Evolutionary conservation across 1,140 invertebrate species (phyloP).

Genomic region (Hypothenemus hampei): DNA sequence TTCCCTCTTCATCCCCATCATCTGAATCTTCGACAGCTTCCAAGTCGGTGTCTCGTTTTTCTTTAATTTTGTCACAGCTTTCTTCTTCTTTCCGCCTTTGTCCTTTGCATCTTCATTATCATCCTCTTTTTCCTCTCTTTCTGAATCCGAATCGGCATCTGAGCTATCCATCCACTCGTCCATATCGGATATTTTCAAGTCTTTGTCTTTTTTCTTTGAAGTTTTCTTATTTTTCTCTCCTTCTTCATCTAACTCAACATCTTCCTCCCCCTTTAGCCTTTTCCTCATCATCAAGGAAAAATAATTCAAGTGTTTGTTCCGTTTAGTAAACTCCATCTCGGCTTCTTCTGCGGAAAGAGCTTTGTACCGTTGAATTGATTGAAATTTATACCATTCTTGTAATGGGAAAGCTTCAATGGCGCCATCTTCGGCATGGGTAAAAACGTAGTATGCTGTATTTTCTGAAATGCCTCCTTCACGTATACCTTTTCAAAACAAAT

Average conservation of each 20-base stretch:
- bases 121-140: slow-evolving; percentile 58
- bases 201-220: slow-evolving; percentile 41
- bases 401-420: slow-evolving; percentile 93
- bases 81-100: slow-evolving; percentile 29
- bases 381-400: slow-evolving; percentile 92
- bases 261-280: slow-evolving; percentile 62
- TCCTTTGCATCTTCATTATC: slow-evolving; percentile 66
- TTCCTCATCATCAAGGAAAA: slow-evolving; percentile 77
- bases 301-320: slow-evolving; percentile 93
- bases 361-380: slow-evolving; percentile 86
- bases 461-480: slow-evolving; percentile 90
- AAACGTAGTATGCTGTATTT: slow-evolving; percentile 95
- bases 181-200: slow-evolving; percentile 87
- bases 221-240: slow-evolving; percentile 53
- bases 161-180: slow-evolving; percentile 86
- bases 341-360: slow-evolving; percentile 92
- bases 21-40: slow-evolving; percentile 94
- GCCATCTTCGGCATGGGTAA: slow-evolving; percentile 89
- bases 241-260: slow-evolving; percentile 70
- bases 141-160: slow-evolving; percentile 66
- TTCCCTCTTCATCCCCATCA: slow-evolving; percentile 92
- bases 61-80: slow-evolving; percentile 52
- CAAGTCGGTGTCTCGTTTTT: slow-evolving; percentile 72
- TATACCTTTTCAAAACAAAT: slow-evolving; percentile 56
- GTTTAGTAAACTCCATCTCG: slow-evolving; percentile 89